Conservation (phyloP, 1,140 invertebrate species). For the Alviniconcha marisindica region DNA sequence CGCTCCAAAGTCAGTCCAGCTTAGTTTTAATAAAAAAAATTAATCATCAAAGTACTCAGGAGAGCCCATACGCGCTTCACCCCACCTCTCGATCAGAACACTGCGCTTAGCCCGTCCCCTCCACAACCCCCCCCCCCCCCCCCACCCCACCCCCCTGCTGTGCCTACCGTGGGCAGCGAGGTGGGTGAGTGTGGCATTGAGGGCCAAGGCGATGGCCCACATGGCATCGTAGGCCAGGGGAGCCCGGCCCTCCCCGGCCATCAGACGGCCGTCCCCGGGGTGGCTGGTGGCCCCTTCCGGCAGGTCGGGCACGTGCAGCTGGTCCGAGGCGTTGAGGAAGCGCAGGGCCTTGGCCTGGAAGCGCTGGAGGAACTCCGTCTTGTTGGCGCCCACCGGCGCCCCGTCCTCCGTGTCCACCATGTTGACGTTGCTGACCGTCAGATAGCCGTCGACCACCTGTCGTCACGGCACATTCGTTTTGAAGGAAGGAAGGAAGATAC, state of each 20-base stretch:
- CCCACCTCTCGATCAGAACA: too few species aligned
- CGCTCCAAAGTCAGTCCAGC: too few species aligned
- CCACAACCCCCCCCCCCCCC: background rate
- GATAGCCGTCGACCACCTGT: constrained; percentile 93
- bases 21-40: too few species aligned
- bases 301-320: background rate
- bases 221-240: constrained; percentile 48
- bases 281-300: background rate
- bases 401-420: constrained; percentile 37
- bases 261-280: background rate
- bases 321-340: too few species aligned
- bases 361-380: background rate
- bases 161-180: constrained; percentile 12
- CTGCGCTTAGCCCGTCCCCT: background rate
- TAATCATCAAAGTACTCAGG: too few species aligned
- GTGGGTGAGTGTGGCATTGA: constrained; percentile 41
- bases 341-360: constrained; percentile 12
- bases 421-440: constrained; percentile 95
- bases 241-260: constrained; percentile 12
- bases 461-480: too few species aligned
- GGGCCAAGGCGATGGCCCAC: constrained; percentile 47
- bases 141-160: background rate
- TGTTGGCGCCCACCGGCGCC: background rate
- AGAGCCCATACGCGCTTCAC: too few species aligned
- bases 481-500: too few species aligned